phyloP scores from a whole-genome alignment of 37 sponge, comb jelly and placozoan species.

The Axinella damicornis region DNA sequence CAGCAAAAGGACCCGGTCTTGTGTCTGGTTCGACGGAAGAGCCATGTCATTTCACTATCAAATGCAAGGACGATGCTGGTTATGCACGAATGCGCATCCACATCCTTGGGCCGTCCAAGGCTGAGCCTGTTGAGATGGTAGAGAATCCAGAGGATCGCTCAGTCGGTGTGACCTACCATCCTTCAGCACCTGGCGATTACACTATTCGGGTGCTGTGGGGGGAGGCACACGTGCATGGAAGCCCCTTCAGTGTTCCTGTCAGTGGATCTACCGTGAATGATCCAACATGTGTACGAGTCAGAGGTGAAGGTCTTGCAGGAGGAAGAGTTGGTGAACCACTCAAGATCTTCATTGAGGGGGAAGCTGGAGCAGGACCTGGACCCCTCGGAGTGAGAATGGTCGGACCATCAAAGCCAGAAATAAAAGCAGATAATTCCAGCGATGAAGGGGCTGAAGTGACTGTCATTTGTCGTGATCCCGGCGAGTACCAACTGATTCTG shows the following conservation, averaged over 20 bases:
- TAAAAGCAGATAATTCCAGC: slow-evolving; percentile 81
- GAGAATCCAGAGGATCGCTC: slow-evolving; percentile 66
- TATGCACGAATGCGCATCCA: slow-evolving; percentile 81
- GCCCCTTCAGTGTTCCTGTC: slow-evolving; percentile 83
- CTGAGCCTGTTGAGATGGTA: slow-evolving; percentile 87
- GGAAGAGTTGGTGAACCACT: slow-evolving; percentile 67
- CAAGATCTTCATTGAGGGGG: slow-evolving; percentile 70
- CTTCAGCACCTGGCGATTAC: slow-evolving; percentile 89
- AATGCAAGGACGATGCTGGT: slow-evolving; percentile 65
- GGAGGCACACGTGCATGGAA: slow-evolving; percentile 87
- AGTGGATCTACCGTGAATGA: slow-evolving; percentile 78
- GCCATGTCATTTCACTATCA: slow-evolving; percentile 69
- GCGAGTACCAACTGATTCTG: slow-evolving; percentile 82
- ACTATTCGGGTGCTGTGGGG: slow-evolving; percentile 85
- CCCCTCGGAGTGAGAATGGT: slow-evolving; percentile 79
- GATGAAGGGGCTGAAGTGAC: slow-evolving; percentile 81
- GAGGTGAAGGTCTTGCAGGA: slow-evolving; percentile 73
- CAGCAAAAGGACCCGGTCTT: slow-evolving; percentile 81
- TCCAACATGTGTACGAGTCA: slow-evolving; percentile 60
- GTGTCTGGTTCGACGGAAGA: slow-evolving; percentile 68
- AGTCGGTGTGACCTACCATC: slow-evolving; percentile 82
- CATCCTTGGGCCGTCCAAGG: slow-evolving; percentile 84
- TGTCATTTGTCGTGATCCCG: slow-evolving; percentile 77
- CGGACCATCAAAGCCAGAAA: slow-evolving; percentile 88
- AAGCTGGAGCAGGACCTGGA: slow-evolving; percentile 85